Conservation (phyloP, 2,888 invertebrate genomes). For the Euphydryas editha region DNA sequence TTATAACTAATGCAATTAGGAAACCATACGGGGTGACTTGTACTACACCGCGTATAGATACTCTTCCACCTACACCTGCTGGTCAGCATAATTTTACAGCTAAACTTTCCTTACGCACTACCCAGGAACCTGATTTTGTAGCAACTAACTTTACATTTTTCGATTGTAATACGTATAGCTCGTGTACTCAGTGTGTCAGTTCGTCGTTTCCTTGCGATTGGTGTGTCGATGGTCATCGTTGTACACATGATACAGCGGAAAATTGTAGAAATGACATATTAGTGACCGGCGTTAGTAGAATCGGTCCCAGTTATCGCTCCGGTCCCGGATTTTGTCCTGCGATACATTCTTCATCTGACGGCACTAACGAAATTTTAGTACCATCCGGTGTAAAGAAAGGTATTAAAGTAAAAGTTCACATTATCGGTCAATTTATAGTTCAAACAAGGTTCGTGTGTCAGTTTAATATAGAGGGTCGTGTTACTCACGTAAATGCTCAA, state of each 20-base stretch:
- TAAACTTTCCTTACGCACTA: slow-evolving; percentile 95
- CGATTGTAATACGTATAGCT: slow-evolving; percentile 98
- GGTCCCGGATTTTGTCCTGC: slow-evolving; percentile 98
- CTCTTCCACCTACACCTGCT: slow-evolving; percentile 95
- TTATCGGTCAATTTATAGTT: slow-evolving; percentile 97
- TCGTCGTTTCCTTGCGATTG: slow-evolving; percentile 99
- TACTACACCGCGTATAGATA: slow-evolving; percentile 96
- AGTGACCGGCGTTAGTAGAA: slow-evolving; percentile 95
- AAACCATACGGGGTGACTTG: slow-evolving; percentile 96
- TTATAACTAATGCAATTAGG: slow-evolving; percentile 95
- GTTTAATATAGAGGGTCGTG: slow-evolving; percentile 97
- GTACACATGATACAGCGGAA: slow-evolving; percentile 97
- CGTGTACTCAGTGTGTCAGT: slow-evolving; percentile 97
- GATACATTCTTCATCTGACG: slow-evolving; percentile 94
- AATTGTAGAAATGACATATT: slow-evolving; percentile 97
- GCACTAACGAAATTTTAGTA: slow-evolving; percentile 94
- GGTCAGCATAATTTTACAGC: slow-evolving; percentile 98
- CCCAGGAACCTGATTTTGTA: slow-evolving; percentile 96
- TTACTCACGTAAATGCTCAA: slow-evolving; percentile 95
- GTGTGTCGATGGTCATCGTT: slow-evolving; percentile 98
- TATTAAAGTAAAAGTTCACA: slow-evolving; percentile 96
- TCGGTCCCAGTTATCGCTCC: slow-evolving; percentile 96
- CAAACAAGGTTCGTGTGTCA: slow-evolving; percentile 97
- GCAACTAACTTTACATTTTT: slow-evolving; percentile 99
- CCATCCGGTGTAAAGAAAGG: slow-evolving; percentile 95